A percentile compares a stretch with the other conserved stretches of the same genome.
phyloP scores from a whole-genome alignment of 2,113 vertebrate genomes.

The Petrocephalus microphthalmus region DNA sequence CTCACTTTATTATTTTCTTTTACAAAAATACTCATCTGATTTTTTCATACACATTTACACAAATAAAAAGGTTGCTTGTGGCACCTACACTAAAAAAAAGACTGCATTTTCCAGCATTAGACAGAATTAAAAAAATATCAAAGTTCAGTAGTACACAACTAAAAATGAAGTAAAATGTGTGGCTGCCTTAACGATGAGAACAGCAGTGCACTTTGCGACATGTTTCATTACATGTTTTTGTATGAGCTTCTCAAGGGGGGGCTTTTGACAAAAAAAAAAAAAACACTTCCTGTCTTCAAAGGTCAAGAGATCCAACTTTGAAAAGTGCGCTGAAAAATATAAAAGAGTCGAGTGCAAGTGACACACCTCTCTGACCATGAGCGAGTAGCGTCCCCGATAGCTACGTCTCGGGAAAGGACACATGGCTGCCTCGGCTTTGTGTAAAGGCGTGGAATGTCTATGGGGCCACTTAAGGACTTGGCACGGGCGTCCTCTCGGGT shows the following conservation, averaged over 20 bases:
- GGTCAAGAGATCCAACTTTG: conserved; percentile 4
- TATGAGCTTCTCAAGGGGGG: background rate
- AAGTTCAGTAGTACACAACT: conserved; percentile 41
- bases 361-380: background rate
- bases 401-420: conserved; percentile 12
- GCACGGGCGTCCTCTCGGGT: background rate
- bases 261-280: background rate
- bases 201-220: background rate
- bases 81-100: conserved; percentile 36
- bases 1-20: conserved; percentile 12
- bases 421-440: conserved; percentile 38
- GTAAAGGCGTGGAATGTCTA: conserved; percentile 12
- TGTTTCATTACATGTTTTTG: background rate
- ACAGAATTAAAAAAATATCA: conserved; percentile 30
- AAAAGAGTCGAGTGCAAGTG: background rate
- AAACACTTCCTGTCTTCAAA: background rate
- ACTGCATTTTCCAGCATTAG: conserved; percentile 35
- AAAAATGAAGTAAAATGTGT: conserved; percentile 6
- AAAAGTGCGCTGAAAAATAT: conserved; percentile 13
- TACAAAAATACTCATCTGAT: conserved; percentile 53
- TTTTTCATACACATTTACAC: conserved; percentile 48
- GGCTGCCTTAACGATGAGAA: background rate
- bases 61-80: conserved; percentile 36
- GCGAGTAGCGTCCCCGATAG: background rate
- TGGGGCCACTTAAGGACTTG: background rate